Evolutionary conservation across 2,888 invertebrate species (phyloP).

Genomic region (Aquatica leii): DNA sequence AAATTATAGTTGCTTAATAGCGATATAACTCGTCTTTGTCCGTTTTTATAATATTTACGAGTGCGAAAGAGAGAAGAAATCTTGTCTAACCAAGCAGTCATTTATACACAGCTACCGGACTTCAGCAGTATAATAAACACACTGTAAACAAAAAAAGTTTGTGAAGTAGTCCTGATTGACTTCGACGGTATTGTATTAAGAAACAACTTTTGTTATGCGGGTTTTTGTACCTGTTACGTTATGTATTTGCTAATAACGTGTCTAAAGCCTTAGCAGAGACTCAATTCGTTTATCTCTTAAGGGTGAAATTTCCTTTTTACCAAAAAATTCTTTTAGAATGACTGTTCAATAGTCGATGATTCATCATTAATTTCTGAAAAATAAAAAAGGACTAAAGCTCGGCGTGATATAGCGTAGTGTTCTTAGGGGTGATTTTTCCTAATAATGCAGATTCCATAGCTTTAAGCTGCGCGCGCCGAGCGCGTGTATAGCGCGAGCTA

Average conservation of each 20-base stretch:
- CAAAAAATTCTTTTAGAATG: background rate
- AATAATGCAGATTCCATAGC: constrained; percentile 18
- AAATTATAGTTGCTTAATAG: constrained; percentile 25
- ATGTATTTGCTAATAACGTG: constrained; percentile 30
- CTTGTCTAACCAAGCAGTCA: constrained; percentile 28
- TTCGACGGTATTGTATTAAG: constrained; percentile 31
- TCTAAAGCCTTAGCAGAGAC: too few relatives aligned
- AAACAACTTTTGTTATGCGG: constrained; percentile 27
- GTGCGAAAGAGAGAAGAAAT: constrained; percentile 21
- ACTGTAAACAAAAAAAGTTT: constrained; percentile 26
- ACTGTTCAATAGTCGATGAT: too few relatives aligned
- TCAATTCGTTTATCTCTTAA: too few relatives aligned
- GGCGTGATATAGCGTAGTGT: background rate
- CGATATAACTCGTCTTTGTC: constrained; percentile 16
- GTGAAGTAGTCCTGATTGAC: constrained; percentile 32
- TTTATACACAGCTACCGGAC: constrained; percentile 36
- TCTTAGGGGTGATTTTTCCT: constrained; percentile 8
- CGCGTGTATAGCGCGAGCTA: constrained; percentile 60
- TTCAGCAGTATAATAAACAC: constrained; percentile 34
- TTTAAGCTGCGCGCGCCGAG: constrained; percentile 51
- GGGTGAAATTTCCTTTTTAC: too few relatives aligned
- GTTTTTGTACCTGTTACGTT: constrained; percentile 27
- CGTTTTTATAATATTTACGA: background rate
- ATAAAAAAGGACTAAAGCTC: too few relatives aligned
- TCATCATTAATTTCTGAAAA: too few relatives aligned